Evolutionary conservation across 2,888 invertebrate genomes (phyloP), one percentile per base, ranked within the genome.

Genomic region (Terebella lapidaria): DNA sequence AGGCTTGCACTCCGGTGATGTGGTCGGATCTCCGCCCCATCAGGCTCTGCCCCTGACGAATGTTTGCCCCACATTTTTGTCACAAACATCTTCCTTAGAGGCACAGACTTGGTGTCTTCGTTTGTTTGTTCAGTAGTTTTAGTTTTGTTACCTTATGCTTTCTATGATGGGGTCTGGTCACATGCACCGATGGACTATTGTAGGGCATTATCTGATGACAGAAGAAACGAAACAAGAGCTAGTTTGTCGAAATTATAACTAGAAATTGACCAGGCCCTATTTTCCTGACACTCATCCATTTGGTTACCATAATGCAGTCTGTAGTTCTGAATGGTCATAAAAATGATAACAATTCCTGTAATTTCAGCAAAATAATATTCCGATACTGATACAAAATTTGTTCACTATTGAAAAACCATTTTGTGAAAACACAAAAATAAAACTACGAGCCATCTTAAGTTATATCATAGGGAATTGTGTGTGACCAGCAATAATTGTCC

Each of bases 1-100:
- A 57, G 54, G 60, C 52, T 47, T 63, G 63, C 55, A 51, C 25
- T 5, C 24, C 29, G 56, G 20, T 24, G 24, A 24, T 24, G 29
- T 22, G 4, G 30, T 56, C 3, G 18, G 45, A 56, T 24, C 27
- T 10, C 46, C 49, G 49, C 49, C 49, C 35, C 49, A 22, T 22
- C 49, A 49, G 49, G 49, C 49, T 49, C 49, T 49, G 49, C 49
- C 49, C 18, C 49, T 24, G 49, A 49, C 49, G 49, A 10, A 22
- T 10, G 49, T 10, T 22, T 49, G 24, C 5, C 49, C 5, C 18
- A 22, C 49, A 5, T 22, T 49, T 49, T 49, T 49, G 49, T 22
- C 49, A 22, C 10, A 49, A 10, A 49, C 49, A 5, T 24, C 49
- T 18, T 15, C 49, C 24, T 49, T 5, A 24, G 49, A 20, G 49